Conservation (phyloP, 2,888 invertebrate species). For the Nyleta sp. region DNA sequence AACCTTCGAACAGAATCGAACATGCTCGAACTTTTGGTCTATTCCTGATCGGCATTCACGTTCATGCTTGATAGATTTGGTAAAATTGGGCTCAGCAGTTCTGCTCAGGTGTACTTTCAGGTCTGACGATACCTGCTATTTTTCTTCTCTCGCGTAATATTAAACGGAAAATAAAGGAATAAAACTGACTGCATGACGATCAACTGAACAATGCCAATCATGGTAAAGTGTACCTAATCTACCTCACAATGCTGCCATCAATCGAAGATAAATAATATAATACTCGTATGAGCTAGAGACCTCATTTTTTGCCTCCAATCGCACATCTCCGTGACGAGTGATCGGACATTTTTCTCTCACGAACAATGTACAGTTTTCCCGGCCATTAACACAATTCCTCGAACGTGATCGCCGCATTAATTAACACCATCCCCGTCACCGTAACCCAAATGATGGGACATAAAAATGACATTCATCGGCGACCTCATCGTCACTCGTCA, state of each 20-base stretch:
- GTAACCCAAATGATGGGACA: slow-evolving; percentile 25
- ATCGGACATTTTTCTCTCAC: slow-evolving; percentile 8
- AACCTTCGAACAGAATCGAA: too few species aligned
- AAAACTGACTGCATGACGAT: too few species aligned
- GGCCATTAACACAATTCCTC: slow-evolving; percentile 36
- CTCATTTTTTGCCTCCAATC: slow-evolving; percentile 23
- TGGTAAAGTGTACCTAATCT: background rate
- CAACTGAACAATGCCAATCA: background rate
- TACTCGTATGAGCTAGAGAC: background rate
- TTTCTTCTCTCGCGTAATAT: too few species aligned
- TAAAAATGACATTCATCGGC: slow-evolving; percentile 22
- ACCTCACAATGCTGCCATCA: background rate
- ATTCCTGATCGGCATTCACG: too few species aligned
- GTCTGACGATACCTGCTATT: too few species aligned
- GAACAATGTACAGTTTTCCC: slow-evolving; percentile 27
- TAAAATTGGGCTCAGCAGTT: too few species aligned
- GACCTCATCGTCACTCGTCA: slow-evolving; percentile 34
- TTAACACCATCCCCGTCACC: slow-evolving; percentile 36
- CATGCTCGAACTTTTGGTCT: too few species aligned
- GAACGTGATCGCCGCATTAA: slow-evolving; percentile 23
- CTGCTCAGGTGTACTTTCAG: too few species aligned
- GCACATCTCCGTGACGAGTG: too few species aligned
- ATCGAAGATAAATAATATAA: background rate
- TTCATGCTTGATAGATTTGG: too few species aligned
- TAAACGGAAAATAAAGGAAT: too few species aligned